phyloP scores from a whole-genome alignment of 2,113 vertebrate genomes.

The Anser brachyrhynchus region DNA sequence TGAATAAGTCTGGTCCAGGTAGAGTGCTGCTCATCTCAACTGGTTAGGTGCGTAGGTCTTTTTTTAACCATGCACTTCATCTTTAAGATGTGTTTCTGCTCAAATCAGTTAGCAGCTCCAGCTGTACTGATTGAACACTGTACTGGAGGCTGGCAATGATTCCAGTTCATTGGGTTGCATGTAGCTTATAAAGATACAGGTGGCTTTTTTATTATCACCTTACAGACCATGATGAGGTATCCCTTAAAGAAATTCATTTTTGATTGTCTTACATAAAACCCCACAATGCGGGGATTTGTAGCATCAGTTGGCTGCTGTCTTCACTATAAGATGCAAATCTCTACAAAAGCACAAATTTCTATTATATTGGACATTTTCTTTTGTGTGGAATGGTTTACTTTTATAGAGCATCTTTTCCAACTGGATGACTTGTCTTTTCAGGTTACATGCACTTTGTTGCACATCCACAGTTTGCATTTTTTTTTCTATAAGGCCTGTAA shows the following conservation, averaged over 20 bases:
- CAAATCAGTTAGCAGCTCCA: not conserved
- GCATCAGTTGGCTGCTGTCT: not conserved
- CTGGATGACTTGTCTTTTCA: slow-evolving; percentile 43
- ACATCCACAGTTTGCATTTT: slow-evolving; percentile 1
- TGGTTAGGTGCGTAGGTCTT: not conserved
- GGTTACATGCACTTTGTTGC: slow-evolving; percentile 32
- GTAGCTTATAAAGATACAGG: not conserved
- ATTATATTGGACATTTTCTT: not conserved
- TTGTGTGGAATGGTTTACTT: not conserved
- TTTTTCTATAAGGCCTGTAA: not conserved
- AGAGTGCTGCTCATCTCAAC: not conserved
- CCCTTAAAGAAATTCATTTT: not conserved
- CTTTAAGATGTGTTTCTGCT: not conserved
- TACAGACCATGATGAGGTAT: not conserved
- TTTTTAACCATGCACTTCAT: not conserved
- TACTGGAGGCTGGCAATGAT: not conserved
- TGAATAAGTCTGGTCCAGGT: not conserved
- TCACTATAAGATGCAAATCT: not conserved
- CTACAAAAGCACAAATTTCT: not conserved
- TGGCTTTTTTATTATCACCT: not conserved
- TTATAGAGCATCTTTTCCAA: slow-evolving; percentile 7
- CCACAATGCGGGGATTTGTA: not conserved
- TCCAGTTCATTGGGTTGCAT: not conserved
- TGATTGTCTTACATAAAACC: not conserved
- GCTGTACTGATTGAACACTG: not conserved